These are phyloP conservation scores for Xiphophorus birchmanni DNA, from an alignment of 2,797 vertebrate species.

Conservation along the genomic window DNA sequence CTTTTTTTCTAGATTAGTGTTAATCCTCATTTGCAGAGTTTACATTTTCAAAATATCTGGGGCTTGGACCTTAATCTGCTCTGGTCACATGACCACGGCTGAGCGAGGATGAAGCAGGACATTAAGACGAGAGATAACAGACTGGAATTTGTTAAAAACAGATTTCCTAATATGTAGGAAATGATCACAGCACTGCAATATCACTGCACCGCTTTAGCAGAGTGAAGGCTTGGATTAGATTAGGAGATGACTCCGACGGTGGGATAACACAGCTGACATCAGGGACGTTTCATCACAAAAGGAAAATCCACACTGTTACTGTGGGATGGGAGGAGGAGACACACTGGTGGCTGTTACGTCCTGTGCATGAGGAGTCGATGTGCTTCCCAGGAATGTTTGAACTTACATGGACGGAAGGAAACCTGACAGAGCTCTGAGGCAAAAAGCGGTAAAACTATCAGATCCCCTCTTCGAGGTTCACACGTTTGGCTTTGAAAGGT, in stretches of 20 bases:
- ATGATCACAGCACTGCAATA: constrained; percentile 23
- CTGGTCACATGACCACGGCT: constrained; percentile 33
- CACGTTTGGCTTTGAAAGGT: background rate
- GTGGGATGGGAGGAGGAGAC: constrained; percentile 2
- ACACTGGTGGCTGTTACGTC: constrained; percentile 46
- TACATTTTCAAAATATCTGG: background rate
- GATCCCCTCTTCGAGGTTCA: constrained; percentile 4
- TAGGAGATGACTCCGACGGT: constrained; percentile 18
- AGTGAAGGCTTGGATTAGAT: constrained; percentile 27
- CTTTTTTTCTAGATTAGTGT: background rate
- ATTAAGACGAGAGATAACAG: constrained; percentile 6
- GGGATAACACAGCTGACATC: constrained; percentile 9
- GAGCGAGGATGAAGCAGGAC: constrained; percentile 13
- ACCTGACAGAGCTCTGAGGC: constrained; percentile 71
- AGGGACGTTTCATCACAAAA: constrained; percentile 21
- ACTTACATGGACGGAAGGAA: constrained; percentile 77
- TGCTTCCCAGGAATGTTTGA: constrained; percentile 36
- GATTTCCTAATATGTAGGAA: constrained; percentile 12
- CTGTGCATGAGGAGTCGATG: constrained; percentile 37
- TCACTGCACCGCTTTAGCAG: constrained; percentile 43
- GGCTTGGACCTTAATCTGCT: constrained; percentile 44
- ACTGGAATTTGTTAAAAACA: constrained; percentile 32
- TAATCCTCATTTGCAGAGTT: background rate
- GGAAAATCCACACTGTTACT: constrained; percentile 23
- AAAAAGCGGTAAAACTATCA: constrained; percentile 53